Evolutionary conservation across 2,113 vertebrate species (phyloP).

Genomic region (Oenanthe melanoleuca): DNA sequence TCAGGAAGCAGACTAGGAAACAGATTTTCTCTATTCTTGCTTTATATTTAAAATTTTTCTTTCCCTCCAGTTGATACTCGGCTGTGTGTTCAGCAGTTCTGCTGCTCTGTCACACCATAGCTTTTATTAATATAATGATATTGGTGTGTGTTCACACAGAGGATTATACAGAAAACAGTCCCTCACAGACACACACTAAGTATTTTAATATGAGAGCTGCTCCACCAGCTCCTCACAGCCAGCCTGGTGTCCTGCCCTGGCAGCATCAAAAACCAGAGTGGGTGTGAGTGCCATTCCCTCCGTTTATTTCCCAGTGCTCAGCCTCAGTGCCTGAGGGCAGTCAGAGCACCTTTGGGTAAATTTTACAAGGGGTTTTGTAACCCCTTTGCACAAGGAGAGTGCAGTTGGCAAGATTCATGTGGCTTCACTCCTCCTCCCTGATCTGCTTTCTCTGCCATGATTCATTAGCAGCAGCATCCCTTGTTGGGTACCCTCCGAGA

Average conservation of each 20-base stretch:
- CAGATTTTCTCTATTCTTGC: not conserved
- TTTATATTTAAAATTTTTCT: not conserved
- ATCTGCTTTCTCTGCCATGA: not conserved
- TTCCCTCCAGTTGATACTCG: not conserved
- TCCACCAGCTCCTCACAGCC: not conserved
- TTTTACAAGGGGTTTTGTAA: not conserved
- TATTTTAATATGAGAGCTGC: not conserved
- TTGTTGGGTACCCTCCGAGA: not conserved
- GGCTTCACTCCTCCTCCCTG: not conserved
- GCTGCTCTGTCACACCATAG: not conserved
- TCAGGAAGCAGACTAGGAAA: not conserved
- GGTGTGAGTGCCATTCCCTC: not conserved
- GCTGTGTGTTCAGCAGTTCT: not conserved
- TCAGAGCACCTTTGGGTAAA: not conserved
- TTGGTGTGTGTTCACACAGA: not conserved
- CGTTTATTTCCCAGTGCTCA: not conserved
- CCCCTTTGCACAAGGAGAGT: not conserved
- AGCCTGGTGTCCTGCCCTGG: not conserved
- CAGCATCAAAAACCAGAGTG: not conserved
- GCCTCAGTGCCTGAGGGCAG: not conserved
- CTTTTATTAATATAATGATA: not conserved
- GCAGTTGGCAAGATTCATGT: not conserved
- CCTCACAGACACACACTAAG: not conserved
- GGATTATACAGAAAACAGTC: not conserved
- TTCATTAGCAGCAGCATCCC: not conserved